Percentiles rank a stretch among this genome's conserved stretches.
phyloP scores from a whole-genome alignment of 92 coral and sea anemone species.

The Pocillopora grandis region DNA sequence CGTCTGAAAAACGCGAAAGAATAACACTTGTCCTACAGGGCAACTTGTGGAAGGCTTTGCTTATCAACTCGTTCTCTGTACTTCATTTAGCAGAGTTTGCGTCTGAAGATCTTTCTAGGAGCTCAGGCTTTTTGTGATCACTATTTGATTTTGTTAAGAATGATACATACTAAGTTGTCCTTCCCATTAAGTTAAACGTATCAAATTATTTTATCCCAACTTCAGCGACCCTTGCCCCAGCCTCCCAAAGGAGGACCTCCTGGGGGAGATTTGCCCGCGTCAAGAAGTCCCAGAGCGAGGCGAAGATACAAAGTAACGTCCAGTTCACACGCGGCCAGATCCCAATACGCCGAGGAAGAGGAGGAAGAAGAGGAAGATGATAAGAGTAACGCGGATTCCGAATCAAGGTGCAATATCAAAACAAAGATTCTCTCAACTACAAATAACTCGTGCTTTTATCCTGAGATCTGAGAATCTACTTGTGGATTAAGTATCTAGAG shows the following conservation, averaged over 20 bases:
- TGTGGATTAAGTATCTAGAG: not conserved
- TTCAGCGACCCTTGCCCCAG: conserved; percentile 74
- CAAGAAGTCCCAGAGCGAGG: conserved; percentile 84
- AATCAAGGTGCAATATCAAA: conserved; percentile 56
- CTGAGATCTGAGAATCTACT: not conserved
- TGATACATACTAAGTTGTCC: too few relatives aligned
- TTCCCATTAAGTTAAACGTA: too few relatives aligned
- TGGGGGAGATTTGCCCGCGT: conserved; percentile 49
- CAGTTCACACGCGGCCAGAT: conserved; percentile 50
- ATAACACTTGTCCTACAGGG: too few relatives aligned
- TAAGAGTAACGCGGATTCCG: conserved; percentile 71
- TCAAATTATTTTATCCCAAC: not conserved
- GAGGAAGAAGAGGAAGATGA: conserved; percentile 75
- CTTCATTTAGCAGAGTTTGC: too few relatives aligned
- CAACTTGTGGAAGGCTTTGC: too few relatives aligned
- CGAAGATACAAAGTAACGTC: conserved; percentile 75
- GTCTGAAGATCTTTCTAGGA: too few relatives aligned
- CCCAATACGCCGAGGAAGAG: conserved; percentile 68
- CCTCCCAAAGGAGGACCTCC: conserved; percentile 60
- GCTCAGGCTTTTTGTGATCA: too few relatives aligned
- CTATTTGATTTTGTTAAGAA: too few relatives aligned
- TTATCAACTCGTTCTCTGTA: too few relatives aligned
- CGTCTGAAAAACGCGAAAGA: too few relatives aligned
- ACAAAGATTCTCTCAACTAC: not conserved
- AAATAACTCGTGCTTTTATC: too few relatives aligned